These are phyloP conservation scores for Balearica regulorum DNA, from an alignment of 2,797 vertebrate genomes.

Conservation along the genomic window DNA sequence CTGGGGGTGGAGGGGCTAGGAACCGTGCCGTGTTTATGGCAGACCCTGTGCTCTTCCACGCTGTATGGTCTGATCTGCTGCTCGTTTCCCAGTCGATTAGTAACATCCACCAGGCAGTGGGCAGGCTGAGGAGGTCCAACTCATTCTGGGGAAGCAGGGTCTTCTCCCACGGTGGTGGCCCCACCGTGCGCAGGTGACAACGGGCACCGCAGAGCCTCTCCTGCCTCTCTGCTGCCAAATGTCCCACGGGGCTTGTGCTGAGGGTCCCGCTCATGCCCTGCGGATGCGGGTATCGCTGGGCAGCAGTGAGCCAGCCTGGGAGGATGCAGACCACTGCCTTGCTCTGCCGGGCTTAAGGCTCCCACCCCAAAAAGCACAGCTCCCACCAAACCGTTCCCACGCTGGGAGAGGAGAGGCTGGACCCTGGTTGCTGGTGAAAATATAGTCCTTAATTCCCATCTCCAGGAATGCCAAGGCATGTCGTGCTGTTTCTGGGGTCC, in stretches of 20 bases:
- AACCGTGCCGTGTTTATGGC: background rate
- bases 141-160: fast-evolving
- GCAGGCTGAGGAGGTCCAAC: background rate
- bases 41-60: background rate
- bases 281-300: background rate
- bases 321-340: background rate
- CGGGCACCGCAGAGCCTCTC: background rate
- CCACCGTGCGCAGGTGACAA: background rate
- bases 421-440: background rate
- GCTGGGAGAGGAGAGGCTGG: background rate
- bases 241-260: background rate
- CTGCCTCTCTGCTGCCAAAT: background rate
- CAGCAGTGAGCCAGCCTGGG: background rate
- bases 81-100: background rate
- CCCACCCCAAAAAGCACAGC: background rate
- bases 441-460: background rate
- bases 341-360: background rate
- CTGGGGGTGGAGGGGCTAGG: background rate
- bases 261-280: background rate
- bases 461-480: background rate
- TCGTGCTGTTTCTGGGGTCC: background rate
- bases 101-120: background rate
- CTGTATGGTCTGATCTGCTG: background rate
- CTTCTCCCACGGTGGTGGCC: background rate
- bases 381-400: background rate